Evolutionary conservation across 1,140 invertebrate species (phyloP).

Genomic region (Drosophila nannoptera): DNA sequence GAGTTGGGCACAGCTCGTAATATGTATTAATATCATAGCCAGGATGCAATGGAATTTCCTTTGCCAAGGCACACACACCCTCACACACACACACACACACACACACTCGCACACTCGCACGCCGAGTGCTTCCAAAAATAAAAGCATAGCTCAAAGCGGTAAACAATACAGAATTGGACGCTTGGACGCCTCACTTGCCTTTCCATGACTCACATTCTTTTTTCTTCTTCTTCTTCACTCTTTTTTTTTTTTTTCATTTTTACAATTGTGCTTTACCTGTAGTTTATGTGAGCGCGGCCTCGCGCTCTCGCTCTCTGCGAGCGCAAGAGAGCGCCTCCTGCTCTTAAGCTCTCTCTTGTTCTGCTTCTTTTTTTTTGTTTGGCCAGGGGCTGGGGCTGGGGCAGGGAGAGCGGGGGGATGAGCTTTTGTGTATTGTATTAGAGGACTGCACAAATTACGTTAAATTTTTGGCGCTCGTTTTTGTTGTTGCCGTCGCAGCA

Average conservation of each 20-base stretch:
- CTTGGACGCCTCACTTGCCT: conserved; percentile 31
- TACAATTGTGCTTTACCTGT: conserved; percentile 61
- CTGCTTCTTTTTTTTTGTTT: conserved; percentile 13
- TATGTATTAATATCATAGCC: too few relatives aligned
- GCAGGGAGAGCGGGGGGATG: conserved; percentile 13
- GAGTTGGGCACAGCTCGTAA: too few relatives aligned
- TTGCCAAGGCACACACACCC: too few relatives aligned
- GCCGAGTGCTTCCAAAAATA: too few relatives aligned
- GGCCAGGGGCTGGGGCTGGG: background rate
- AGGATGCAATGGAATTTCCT: too few relatives aligned
- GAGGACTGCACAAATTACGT: conserved; percentile 70
- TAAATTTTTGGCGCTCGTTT: conserved; percentile 71
- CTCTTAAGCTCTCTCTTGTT: background rate
- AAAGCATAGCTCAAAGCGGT: conserved; percentile 1
- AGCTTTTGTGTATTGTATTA: conserved; percentile 71
- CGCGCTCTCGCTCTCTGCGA: conserved; percentile 7
- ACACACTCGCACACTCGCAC: background rate
- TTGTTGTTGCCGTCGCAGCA: conserved; percentile 51
- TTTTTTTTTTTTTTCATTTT: conserved; percentile 44
- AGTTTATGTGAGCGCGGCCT: conserved; percentile 38
- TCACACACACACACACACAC: background rate
- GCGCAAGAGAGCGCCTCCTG: too few relatives aligned
- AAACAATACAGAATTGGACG: conserved; percentile 26
- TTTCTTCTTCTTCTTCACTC: conserved; percentile 13
- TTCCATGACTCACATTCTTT: conserved; percentile 42